phyloP scores from a whole-genome alignment of 1,140 invertebrate genomes.

The Periplaneta americana region DNA sequence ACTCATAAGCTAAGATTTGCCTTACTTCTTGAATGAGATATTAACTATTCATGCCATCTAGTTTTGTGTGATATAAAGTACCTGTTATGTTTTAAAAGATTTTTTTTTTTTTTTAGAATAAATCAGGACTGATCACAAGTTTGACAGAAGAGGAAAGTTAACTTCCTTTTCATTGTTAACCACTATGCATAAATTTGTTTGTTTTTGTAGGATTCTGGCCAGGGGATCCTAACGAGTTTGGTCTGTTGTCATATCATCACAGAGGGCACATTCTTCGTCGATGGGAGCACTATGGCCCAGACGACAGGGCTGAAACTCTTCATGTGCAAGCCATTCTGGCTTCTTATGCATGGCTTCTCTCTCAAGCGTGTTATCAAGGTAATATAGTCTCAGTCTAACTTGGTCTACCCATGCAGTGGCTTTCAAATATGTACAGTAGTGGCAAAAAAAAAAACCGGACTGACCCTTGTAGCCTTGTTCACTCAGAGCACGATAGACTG shows the following conservation, averaged over 20 bases:
- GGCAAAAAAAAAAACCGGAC: too few species aligned
- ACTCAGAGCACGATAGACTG: too few species aligned
- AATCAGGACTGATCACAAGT: too few species aligned
- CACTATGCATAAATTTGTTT: constrained; percentile 14
- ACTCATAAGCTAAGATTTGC: too few species aligned
- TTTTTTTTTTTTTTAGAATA: too few species aligned
- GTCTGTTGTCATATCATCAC: constrained; percentile 65
- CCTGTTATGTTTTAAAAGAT: too few species aligned
- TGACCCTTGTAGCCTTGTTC: too few species aligned
- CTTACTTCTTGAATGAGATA: too few species aligned
- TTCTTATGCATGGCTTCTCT: constrained; percentile 72
- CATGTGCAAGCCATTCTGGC: constrained; percentile 65
- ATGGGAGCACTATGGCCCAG: constrained; percentile 36
- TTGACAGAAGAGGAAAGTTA: neutral
- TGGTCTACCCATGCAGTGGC: too few species aligned
- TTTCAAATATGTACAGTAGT: too few species aligned
- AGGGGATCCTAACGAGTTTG: constrained; percentile 67
- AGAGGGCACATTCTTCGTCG: constrained; percentile 46
- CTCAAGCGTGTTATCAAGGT: constrained; percentile 79
- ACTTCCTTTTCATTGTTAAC: neutral
- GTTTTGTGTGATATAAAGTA: too few species aligned
- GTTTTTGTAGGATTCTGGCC: constrained; percentile 67
- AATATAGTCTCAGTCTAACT: constrained; percentile 14
- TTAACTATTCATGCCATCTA: too few species aligned
- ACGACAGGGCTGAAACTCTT: constrained; percentile 54